A percentile compares a stretch with the other conserved stretches of the same genome.
These are phyloP conservation scores for Eustalomyia histrio DNA, from an alignment of 2,888 invertebrate species.

Conservation along the genomic window DNA sequence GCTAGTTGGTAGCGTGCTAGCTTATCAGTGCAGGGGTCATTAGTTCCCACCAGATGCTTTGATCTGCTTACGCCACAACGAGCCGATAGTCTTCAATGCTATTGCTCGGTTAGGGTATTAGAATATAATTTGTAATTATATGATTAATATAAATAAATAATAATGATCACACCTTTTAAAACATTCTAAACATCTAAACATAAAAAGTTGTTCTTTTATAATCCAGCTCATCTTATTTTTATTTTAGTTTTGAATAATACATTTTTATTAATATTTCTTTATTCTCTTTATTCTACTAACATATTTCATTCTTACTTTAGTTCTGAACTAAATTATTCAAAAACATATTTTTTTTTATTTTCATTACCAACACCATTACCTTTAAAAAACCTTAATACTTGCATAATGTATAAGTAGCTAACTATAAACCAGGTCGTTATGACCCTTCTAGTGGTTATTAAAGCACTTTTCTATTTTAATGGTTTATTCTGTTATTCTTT, in stretches of 20 bases:
- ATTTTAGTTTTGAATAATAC: background rate
- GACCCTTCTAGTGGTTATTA: constrained; percentile 11
- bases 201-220: background rate
- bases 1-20: too few relatives aligned
- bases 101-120: too few relatives aligned
- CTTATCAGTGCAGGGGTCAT: too few relatives aligned
- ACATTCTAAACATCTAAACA: too few relatives aligned
- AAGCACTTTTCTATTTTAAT: background rate
- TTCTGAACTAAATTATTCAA: constrained; percentile 19
- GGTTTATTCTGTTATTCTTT: background rate
- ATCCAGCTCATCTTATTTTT: background rate
- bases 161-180: too few relatives aligned
- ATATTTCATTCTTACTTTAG: background rate
- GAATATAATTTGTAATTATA: too few relatives aligned
- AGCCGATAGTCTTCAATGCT: too few relatives aligned
- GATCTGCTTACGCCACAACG: too few relatives aligned
- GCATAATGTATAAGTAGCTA: background rate
- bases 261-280: background rate
- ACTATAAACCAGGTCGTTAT: constrained; percentile 7
- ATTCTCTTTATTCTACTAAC: background rate
- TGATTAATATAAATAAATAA: too few relatives aligned
- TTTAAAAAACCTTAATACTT: background rate
- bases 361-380: constrained; percentile 20
- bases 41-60: too few relatives aligned
- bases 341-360: constrained; percentile 18